phyloP scores from a whole-genome alignment of 2,113 vertebrate genomes.

The Platichthys flesus region DNA sequence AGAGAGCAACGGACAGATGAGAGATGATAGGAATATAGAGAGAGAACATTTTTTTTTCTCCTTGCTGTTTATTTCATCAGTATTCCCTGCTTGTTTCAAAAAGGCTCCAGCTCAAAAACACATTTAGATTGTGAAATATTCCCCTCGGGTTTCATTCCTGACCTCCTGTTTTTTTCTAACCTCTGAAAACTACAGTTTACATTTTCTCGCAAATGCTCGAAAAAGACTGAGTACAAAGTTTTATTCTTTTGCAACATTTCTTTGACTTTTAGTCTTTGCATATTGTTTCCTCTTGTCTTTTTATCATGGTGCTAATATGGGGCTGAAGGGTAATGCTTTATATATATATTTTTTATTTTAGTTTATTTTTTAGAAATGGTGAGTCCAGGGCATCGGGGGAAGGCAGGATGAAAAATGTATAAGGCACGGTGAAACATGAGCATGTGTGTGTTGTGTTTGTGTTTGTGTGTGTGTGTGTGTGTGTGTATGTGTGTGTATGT shows the following conservation, averaged over 20 bases:
- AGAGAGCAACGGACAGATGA: constrained; percentile 17
- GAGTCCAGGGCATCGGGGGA: constrained; percentile 15
- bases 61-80: constrained; percentile 58
- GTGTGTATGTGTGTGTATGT: too few species aligned
- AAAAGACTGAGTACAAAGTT: not conserved
- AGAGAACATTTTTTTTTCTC: constrained; percentile 5
- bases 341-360: not conserved
- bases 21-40: constrained; percentile 1
- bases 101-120: constrained; percentile 32
- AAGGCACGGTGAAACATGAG: not conserved
- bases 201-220: not conserved
- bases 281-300: not conserved
- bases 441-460: too few species aligned
- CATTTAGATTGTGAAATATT: constrained; percentile 29
- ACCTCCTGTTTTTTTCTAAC: constrained; percentile 9
- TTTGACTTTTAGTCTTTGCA: not conserved
- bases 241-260: not conserved
- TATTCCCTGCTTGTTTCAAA: constrained; percentile 20
- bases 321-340: not conserved
- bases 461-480: too few species aligned
- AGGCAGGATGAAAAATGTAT: not conserved
- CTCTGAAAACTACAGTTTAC: constrained; percentile 24
- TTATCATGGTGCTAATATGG: constrained; percentile 22
- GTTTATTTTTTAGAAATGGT: constrained; percentile 23
- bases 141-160: constrained; percentile 2